phyloP scores from a whole-genome alignment of 2,113 vertebrate genomes.

The Brachirus orientalis region DNA sequence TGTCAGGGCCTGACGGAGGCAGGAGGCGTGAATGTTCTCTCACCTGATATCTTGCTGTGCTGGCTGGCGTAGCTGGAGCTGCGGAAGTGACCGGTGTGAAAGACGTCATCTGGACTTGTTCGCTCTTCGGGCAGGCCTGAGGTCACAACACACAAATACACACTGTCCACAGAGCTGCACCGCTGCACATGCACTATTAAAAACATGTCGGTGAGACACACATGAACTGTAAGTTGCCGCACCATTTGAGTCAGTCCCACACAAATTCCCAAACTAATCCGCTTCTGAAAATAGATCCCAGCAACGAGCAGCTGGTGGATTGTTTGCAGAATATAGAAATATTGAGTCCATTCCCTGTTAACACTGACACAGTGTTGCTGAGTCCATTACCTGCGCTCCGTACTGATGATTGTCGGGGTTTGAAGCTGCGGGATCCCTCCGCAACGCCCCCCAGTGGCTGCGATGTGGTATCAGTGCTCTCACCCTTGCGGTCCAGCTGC shows the following conservation, averaged over 20 bases:
- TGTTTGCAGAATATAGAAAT: neutral
- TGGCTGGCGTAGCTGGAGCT: conserved; percentile 70
- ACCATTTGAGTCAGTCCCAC: neutral
- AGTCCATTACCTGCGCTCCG: conserved; percentile 51
- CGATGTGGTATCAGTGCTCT: conserved; percentile 78
- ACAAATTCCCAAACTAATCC: neutral
- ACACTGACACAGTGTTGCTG: neutral
- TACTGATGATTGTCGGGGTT: conserved; percentile 47
- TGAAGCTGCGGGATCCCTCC: conserved; percentile 17
- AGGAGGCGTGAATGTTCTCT: neutral
- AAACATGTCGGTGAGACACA: too few relatives aligned
- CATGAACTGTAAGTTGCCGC: too few relatives aligned
- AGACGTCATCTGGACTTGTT: conserved; percentile 50
- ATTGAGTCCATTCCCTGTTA: too few relatives aligned
- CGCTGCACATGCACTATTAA: too few relatives aligned
- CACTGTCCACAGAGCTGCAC: too few relatives aligned
- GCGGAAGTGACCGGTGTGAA: conserved; percentile 53
- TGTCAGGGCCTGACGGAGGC: neutral
- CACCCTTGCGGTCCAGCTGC: conserved; percentile 94
- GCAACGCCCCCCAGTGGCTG: conserved; percentile 64
- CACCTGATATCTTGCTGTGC: conserved; percentile 72
- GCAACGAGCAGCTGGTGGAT: neutral
- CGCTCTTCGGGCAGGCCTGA: conserved; percentile 56
- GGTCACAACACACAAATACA: conserved; percentile 1
- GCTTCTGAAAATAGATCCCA: neutral